Conservation (phyloP, 1,140 invertebrate species). For the Aphelenchoides fujianensis region DNA sequence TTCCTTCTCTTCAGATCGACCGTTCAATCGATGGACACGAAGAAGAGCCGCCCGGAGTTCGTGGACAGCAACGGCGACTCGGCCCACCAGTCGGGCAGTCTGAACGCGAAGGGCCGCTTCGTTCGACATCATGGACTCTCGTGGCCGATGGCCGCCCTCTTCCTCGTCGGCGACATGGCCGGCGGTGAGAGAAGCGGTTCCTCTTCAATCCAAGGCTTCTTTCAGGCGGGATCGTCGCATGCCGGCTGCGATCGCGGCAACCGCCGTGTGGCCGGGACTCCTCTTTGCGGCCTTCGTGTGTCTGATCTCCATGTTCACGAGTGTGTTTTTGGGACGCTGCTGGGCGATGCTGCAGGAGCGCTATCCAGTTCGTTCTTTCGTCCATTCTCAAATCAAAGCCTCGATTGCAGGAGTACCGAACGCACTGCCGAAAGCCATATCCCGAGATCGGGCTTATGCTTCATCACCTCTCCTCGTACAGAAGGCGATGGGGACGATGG, state of each 20-base stretch:
- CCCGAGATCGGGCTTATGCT: constrained; percentile 72
- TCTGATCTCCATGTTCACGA: constrained; percentile 29
- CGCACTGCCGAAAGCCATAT: constrained; percentile 70
- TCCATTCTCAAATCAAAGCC: too few species aligned
- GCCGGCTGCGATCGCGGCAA: constrained; percentile 8
- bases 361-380: constrained; percentile 71
- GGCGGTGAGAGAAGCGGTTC: constrained; percentile 68
- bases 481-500: constrained; percentile 69
- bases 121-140: constrained; percentile 57
- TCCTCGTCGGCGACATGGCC: constrained; percentile 74
- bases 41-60: not conserved
- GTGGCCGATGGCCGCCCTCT: constrained; percentile 67
- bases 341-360: constrained; percentile 73
- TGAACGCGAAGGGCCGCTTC: not conserved
- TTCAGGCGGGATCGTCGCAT: constrained; percentile 17
- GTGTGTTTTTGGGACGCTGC: constrained; percentile 68
- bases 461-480: too few species aligned
- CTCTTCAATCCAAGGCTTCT: constrained; percentile 18
- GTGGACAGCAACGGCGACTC: too few species aligned
- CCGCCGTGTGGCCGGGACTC: constrained; percentile 19
- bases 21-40: not conserved
- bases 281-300: constrained; percentile 28
- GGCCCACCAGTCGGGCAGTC: not conserved
- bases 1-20: not conserved
- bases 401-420: constrained; percentile 68